Base-by-base conservation (phyloP, 2,113 vertebrate species). In the Ploceus nigricollis region DNA sequence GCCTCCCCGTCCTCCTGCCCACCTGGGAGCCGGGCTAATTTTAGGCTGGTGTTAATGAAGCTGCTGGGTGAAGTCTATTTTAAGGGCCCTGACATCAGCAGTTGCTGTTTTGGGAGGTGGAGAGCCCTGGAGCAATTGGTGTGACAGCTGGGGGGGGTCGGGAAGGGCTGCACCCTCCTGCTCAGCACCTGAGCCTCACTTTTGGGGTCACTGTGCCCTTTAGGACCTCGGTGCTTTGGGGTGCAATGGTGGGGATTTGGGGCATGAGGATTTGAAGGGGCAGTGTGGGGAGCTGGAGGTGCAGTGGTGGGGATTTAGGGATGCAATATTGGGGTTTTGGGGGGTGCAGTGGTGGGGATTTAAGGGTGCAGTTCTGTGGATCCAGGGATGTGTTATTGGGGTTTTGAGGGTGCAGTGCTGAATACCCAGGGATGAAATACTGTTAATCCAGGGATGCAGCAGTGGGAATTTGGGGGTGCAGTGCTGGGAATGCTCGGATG, bases 31-130 rank as follows among this genome's bases (percentile, higher is more conserved):
- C 1, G 23, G 68, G 95, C 97, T 98, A 98, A 98, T 97, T 98
- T 98, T 98, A 98, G 97, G 81, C 40, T 33, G 76, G 61, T 56
- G 91, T 86, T 98, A 97, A 97, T 96, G 97, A 97, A 97, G 96
- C 94, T 58, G 77, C 96, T 96, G 28, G 30, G 93, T 94, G 83
- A 86, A 85, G 93, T 89, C 97, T 98, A 97, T 98, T 98, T 98
- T 97, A 84, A 96, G 97, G 94, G 87, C 65, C 94, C 95, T 97
- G 95, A 97, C 97, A 96, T 96, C 98, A 97, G 96, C 95, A 85
- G 94, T 90, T 94, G 91, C 81, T 64, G 88, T 92, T 97, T 89
- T 93, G 82, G 89, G 94, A 95, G 77, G 85, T 93, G 72, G 54
- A 37, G 48, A 78, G 94, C 53, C 93, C 48, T 37, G 71, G 80